A percentile compares a stretch with the other conserved stretches of the same genome.
Evolutionary conservation across 35 echinoderm and acorn worm species (phyloP).

Genomic region (Heliocidaris erythrogramma): DNA sequence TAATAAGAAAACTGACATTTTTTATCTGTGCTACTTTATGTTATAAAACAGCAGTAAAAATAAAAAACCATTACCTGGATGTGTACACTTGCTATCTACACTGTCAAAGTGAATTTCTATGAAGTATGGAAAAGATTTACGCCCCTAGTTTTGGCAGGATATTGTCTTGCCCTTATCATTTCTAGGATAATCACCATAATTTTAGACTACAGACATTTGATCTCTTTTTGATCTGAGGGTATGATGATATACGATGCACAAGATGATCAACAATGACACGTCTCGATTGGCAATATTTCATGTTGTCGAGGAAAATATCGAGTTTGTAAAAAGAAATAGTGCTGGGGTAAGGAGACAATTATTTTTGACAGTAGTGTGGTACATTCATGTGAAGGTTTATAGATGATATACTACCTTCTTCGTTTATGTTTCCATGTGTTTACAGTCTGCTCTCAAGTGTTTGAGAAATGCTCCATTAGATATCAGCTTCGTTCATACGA

Average conservation of each 20-base stretch:
- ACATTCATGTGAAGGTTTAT: neutral
- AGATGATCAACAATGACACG: neutral
- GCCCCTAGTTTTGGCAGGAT: neutral
- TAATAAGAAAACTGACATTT: too few relatives aligned
- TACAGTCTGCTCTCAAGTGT: neutral
- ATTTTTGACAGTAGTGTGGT: neutral
- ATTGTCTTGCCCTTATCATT: neutral
- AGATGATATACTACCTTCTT: neutral
- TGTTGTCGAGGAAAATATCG: neutral
- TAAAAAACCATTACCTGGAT: too few relatives aligned
- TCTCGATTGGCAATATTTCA: slow-evolving; percentile 2
- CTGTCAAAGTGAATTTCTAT: neutral
- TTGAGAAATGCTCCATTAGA: neutral
- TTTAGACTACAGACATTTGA: neutral
- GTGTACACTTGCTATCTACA: neutral
- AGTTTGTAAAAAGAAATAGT: neutral
- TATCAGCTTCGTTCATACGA: neutral
- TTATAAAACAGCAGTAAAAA: too few relatives aligned
- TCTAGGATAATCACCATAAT: neutral
- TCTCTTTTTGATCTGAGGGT: neutral
- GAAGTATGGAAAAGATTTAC: neutral
- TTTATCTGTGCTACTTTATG: too few relatives aligned
- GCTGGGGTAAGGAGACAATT: neutral
- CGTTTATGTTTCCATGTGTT: slow-evolving; percentile 3
- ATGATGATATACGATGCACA: neutral